Evolutionary conservation across 2,888 invertebrate genomes (phyloP).

Genomic region (Drosophila anomalata): DNA sequence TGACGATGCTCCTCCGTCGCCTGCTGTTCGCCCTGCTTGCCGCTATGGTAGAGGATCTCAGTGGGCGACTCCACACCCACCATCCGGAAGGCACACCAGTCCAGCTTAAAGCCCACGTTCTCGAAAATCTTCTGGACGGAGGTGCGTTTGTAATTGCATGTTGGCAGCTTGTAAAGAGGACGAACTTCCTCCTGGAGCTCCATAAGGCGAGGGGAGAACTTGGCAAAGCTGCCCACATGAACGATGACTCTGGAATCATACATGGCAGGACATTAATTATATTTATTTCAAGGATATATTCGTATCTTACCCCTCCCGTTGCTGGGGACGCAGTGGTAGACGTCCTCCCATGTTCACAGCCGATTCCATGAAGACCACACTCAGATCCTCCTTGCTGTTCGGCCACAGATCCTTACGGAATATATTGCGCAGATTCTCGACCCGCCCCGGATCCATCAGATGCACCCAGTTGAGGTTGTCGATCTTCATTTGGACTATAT

Average conservation of each 20-base stretch:
- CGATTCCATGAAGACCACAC: constrained; percentile 93
- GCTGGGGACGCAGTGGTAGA: constrained; percentile 91
- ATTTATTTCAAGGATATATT: not conserved
- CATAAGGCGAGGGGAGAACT: constrained; percentile 87
- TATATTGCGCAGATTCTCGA: constrained; percentile 90
- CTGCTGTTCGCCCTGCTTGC: constrained; percentile 44
- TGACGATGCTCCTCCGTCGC: constrained; percentile 63
- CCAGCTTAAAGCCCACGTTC: constrained; percentile 90
- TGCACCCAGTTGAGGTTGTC: constrained; percentile 95
- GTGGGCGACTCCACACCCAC: constrained; percentile 85
- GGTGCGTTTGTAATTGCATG: constrained; percentile 94
- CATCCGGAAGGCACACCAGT: constrained; percentile 95
- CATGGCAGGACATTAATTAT: not conserved
- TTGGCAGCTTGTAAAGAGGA: constrained; percentile 90
- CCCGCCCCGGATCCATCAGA: constrained; percentile 89
- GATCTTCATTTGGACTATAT: constrained; percentile 93
- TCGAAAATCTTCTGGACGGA: constrained; percentile 93
- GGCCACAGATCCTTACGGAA: constrained; percentile 91
- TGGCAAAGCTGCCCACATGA: constrained; percentile 90
- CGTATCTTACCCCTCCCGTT: constrained; percentile 90
- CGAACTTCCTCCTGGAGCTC: constrained; percentile 90
- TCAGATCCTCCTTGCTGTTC: constrained; percentile 89
- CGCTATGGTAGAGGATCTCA: constrained; percentile 81
- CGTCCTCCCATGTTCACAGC: constrained; percentile 94
- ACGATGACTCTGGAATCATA: constrained; percentile 87